Base-by-base conservation (phyloP, 1,140 invertebrate species). In the Venustaconcha ellipsiformis region DNA sequence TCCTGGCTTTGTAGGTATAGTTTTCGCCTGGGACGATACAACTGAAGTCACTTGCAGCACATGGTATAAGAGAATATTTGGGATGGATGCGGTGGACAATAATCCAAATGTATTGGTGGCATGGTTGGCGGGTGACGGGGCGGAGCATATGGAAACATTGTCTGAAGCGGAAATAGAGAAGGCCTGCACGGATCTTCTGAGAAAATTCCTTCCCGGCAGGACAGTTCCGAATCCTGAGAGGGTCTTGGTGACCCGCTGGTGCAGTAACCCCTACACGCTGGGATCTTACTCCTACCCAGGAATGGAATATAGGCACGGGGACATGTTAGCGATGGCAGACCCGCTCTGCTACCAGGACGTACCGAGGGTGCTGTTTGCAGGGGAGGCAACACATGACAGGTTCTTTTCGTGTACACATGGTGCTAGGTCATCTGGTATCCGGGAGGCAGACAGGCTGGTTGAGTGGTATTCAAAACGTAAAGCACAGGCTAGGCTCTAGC, bases 111-210 rank as follows among this genome's bases (percentile, higher is more conserved):
- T 65, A 1, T 13, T 73, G 57, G 20, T 73, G 57, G 72, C 55
- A 0, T 73, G 72, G 72, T 48, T 73, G 15, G 14, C 72, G 17
- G 72, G 72, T 4, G 72, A 73, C n/a, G 63, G 56, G 57, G 72
- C 72, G 17, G 72, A 73, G 48, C 56, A 73, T 37, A 73, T 73
- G 72, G 72, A 73, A 73, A n/a, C 48, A 30, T 23, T 73, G 17
- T 26, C 63, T 57, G 56, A 73, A n/a, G 57, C 59, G 18, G 64
- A 73, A 67, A 73, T 73, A 18, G 72, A 56, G 2, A 67, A 73
- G 20, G 67, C n/a, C 30, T 73, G 72, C 57, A 57, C 59, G 15
- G 13, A 57, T 37, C 57, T 73, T 58, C 30, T 73, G 23, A 55
- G 64, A 15, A 20, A 73, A 56, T 73, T 73, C 58, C 57, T 73